Base-by-base conservation (phyloP, 2,797 vertebrate species). In the Paramormyrops hopkinsi region DNA sequence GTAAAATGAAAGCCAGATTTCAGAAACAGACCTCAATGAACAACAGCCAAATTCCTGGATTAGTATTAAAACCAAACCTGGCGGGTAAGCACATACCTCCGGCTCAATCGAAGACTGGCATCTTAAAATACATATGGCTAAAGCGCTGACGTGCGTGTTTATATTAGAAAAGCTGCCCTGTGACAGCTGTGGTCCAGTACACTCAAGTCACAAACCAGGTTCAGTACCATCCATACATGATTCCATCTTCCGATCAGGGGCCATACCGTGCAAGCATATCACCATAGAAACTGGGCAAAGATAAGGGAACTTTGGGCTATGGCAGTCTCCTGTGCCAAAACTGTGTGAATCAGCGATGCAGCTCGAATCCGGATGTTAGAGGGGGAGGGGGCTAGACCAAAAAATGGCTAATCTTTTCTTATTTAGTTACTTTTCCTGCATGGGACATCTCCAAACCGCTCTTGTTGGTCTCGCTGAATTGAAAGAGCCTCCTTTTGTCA, bases 401-500 rank as follows among this genome's bases (percentile, higher is more conserved):
- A 86, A 86, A 65, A 73, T 53, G 9, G 89, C 83, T 22, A 51
- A 22, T 86, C 53, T 89, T 65, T 54, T 48, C 50, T 19, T 87
- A 87, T 87, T 87, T 87, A 86, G 50, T 53, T 86, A 86, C 44
- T 86, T 86, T 86, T 89, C 44, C 53, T 69, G 83, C 46, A 50
- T 69, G 89, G 56, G 87, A 51, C 46, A 69, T 88, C 87, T 62
- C 86, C n/a, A 50, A 19, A 76, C 48, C 41, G 56, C 79, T 53
- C 69, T 86, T 87, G 44, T 84, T 22, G 41, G 37, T 59, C 62
- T 46, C 9, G 33, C 88, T 79, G 88, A 91, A 90, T 88, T 90
- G 82, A 48, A 89, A 89, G 87, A 79, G 90, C 86, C 91, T 89
- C 87, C 85, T 89, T 73, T 85, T 90, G 87, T 88, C 88, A 91